Conservation (phyloP, 2,113 vertebrate species). For the Otus sunia region DNA sequence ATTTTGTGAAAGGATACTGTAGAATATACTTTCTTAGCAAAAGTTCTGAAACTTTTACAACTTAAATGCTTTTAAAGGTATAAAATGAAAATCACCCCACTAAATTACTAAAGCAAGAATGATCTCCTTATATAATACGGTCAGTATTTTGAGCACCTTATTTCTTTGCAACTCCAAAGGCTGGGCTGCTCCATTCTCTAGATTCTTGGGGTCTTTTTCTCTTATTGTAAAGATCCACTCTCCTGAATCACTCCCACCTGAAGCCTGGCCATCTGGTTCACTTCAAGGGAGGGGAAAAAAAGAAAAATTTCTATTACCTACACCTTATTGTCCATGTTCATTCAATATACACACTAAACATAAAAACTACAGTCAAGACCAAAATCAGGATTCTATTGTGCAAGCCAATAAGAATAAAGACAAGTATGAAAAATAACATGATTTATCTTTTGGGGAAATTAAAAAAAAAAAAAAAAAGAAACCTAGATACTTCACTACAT, state of each 20-base stretch:
- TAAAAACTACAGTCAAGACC: not conserved
- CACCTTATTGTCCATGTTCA: not conserved
- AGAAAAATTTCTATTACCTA: not conserved
- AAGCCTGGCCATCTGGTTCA: slow-evolving; percentile 84
- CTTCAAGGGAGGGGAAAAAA: slow-evolving; percentile 55
- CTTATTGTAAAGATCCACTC: slow-evolving; percentile 93
- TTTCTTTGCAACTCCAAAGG: slow-evolving; percentile 75
- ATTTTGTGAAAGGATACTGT: not conserved
- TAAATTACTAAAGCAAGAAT: not conserved
- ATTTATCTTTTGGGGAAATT: not conserved
- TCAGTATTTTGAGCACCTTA: slow-evolving; percentile 65
- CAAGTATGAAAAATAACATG: not conserved
- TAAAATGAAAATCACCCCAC: not conserved
- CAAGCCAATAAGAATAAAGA: not conserved
- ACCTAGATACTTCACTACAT: not conserved
- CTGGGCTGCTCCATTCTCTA: slow-evolving; percentile 83
- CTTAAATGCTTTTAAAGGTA: not conserved
- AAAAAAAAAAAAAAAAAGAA: not conserved
- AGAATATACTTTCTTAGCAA: not conserved
- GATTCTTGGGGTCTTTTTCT: slow-evolving; percentile 82
- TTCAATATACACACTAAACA: not conserved
- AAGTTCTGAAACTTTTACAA: not conserved
- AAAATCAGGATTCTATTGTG: not conserved
- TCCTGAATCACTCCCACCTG: slow-evolving; percentile 80
- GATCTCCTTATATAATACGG: not conserved